Percentiles rank a stretch among this genome's conserved stretches.
phyloP scores from a whole-genome alignment of 2,113 vertebrate genomes.

The Hymenochirus boettgeri region DNA sequence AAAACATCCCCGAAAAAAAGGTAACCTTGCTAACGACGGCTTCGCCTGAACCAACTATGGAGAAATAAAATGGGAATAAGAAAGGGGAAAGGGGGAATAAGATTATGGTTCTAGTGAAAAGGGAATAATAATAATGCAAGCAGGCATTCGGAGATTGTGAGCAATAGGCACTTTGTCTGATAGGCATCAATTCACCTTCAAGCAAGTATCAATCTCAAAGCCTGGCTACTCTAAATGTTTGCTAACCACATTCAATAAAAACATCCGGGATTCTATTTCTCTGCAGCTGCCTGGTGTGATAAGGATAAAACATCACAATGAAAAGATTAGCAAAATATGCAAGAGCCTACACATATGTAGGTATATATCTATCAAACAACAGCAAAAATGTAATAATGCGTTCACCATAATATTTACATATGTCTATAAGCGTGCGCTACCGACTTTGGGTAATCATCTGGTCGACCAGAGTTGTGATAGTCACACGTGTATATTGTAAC shows the following conservation, averaged over 20 bases:
- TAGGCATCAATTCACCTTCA: background rate
- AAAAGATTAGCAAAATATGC: no score
- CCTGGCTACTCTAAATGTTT: slow-evolving; percentile 6
- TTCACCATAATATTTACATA: no score
- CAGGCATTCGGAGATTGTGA: background rate
- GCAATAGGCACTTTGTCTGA: background rate
- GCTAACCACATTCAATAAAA: slow-evolving; percentile 5
- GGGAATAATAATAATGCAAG: background rate
- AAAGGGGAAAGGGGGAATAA: no score
- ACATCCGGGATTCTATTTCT: background rate
- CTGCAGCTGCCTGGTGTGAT: no score
- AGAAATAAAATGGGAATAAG: background rate
- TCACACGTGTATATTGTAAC: no score
- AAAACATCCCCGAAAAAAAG: background rate
- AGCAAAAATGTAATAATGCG: no score
- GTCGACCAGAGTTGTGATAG: no score
- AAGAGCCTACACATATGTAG: no score
- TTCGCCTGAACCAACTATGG: background rate
- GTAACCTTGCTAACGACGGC: background rate
- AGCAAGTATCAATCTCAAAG: slow-evolving; percentile 18
- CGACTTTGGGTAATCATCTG: no score
- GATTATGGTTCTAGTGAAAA: background rate
- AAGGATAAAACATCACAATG: no score
- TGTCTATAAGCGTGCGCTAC: no score
- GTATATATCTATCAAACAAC: no score